Conservation (phyloP, 1,140 invertebrate genomes). For the Pomacea maculata region DNA sequence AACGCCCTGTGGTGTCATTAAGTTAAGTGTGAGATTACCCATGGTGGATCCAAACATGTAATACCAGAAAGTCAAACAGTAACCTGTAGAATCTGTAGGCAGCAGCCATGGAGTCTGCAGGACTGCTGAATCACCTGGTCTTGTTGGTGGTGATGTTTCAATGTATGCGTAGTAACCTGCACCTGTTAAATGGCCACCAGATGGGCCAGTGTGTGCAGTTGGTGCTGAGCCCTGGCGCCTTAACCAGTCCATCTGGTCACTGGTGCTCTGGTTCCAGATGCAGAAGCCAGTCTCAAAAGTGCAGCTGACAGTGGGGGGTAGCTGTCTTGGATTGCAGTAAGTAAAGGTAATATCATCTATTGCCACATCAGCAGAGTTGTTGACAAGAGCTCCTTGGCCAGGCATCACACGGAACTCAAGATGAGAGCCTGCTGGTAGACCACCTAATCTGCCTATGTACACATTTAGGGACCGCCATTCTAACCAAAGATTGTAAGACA, state of each 20-base stretch:
- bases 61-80: constrained; percentile 67
- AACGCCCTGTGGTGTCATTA: neutral
- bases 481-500: constrained; percentile 29
- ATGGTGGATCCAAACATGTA: constrained; percentile 77
- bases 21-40: constrained; percentile 50
- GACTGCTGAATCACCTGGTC: constrained; percentile 47
- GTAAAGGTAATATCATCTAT: constrained; percentile 77
- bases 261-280: constrained; percentile 78
- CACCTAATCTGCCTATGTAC: constrained; percentile 4
- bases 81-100: constrained; percentile 26
- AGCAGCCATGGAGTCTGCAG: constrained; percentile 39
- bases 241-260: constrained; percentile 81
- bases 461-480: neutral
- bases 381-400: constrained; percentile 60
- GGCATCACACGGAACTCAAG: constrained; percentile 12
- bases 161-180: constrained; percentile 65
- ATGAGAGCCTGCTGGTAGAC: neutral
- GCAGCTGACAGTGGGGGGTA: constrained; percentile 64
- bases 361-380: constrained; percentile 67
- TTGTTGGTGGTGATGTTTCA: constrained; percentile 56
- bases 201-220: constrained; percentile 74
- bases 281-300: constrained; percentile 80
- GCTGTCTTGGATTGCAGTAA: constrained; percentile 44
- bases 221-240: constrained; percentile 68
- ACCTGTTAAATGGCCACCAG: constrained; percentile 74